Evolutionary conservation across 2,888 invertebrate species (phyloP), one percentile per base, ranked within the genome.

Genomic region (Eupithecia abbreviata): DNA sequence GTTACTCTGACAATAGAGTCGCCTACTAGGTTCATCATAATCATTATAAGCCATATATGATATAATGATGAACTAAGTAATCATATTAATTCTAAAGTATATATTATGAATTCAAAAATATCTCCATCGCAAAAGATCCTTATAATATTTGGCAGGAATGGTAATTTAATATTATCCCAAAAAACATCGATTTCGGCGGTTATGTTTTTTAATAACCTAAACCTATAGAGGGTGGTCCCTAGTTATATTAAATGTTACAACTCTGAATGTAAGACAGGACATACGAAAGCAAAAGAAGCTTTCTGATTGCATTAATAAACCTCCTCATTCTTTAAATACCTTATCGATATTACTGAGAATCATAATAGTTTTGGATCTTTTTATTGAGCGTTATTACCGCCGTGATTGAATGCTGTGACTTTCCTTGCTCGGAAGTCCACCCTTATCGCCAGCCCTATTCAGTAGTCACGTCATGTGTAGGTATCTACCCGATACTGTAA

Each of bases 391-490:
- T 12, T n/a, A 30, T 13, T 69, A 13, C 43, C n/a, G 68, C 68
- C 69, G 30, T 12, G 12, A 30, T 49, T 18, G 4, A 47, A 12
- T 47, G 9, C 18, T 13, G 18, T 69, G 47, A 30, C 30, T 47
- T n/a, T 18, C 49, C 30, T 68, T 68, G 47, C 68, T 69, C 69
- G 47, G 47, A 69, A 69, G 69, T 69, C 18, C 30, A 47, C 47
- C 13, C 47, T 88, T 90, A 88, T 90, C 89, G 84, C 80, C 81
- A 77, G 82, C 81, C 82, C 87, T 85, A 89, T 89, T 90, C 87
- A 88, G 87, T 87, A 88, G 87, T 87, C 88, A 88, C 85, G 87
- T 87, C 86, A 85, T 85, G 85, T 85, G 84, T 84, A 82, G 58
- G 58, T 86, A 85, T 85, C 85, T 83, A 69, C 82, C 84, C 82